Evolutionary conservation across 1,140 invertebrate genomes (phyloP), one percentile per base, ranked within the genome.

Genomic region (Temnothorax longispinosus): DNA sequence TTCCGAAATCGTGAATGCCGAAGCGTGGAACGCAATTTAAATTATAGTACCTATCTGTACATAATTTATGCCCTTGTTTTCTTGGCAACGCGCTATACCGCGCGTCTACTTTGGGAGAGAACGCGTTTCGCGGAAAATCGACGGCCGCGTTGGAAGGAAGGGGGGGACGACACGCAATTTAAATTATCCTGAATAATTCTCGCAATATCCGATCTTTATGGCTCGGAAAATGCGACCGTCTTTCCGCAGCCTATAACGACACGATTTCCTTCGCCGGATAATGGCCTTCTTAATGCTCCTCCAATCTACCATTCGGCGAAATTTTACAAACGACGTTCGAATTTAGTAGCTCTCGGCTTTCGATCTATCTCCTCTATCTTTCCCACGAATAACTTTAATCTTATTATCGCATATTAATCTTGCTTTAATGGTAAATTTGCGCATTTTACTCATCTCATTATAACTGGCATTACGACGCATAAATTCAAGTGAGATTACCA

Each of bases 181-280:
- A 94, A 95, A 95, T 95, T 95, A 95, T 94, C 93, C 92, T 94
- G 94, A 95, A 95, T 95, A 95, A 95, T 95, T 94, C 91, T 91
- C 89, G 92, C 90, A 94, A 94, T 95, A 95, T 94, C 93, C 93
- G 93, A 92, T 95, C 90, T 95, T 95, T 95, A 95, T 95, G 94
- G 92, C 92, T 93, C 85, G 94, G 93, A 95, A 94, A 95, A 94
- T 94, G 89, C 91, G 91, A 84, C 87, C 89, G 89, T 85, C 90
- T 90, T 89, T 90, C 77, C 81, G 87, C 27, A 65, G 75, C 77
- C 87, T 87, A 89, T 91, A 91, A 89, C 85, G 86, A 81, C 77
- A 82, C 54, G 91, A 93, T 92, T 93, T 92, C 75, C 85, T 85
- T 56, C 69, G 38, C 81, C 64, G 76, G 84, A 90, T 94, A 94